Evolutionary conservation across 1,140 invertebrate genomes (phyloP).

Genomic region (Scaptomyza hsui): DNA sequence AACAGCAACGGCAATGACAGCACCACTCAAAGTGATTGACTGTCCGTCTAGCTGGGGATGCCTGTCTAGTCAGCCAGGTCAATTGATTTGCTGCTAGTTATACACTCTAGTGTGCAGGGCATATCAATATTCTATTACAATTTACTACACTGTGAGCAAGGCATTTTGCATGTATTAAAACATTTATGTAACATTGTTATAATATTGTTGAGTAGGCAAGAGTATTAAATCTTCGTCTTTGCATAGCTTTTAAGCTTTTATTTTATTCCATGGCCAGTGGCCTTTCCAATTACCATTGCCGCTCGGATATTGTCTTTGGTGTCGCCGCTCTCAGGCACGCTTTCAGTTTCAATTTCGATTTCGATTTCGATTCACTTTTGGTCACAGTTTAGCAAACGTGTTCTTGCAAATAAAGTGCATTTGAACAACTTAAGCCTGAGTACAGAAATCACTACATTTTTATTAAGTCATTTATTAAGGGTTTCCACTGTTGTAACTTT

Average conservation of each 20-base stretch:
- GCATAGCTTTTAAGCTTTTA: neutral
- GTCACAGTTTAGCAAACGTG: slow-evolving; percentile 59
- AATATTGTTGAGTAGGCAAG: neutral
- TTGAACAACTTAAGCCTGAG: neutral
- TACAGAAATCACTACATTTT: neutral
- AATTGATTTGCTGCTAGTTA: slow-evolving; percentile 55
- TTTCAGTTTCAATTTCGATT: slow-evolving; percentile 24
- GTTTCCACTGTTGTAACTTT: no score
- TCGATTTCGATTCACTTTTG: slow-evolving; percentile 69
- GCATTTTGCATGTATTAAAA: no score
- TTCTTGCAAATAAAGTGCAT: neutral
- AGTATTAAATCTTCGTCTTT: neutral
- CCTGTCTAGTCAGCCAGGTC: slow-evolving; percentile 32
- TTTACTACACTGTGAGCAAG: neutral
- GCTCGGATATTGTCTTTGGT: neutral
- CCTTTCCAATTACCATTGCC: slow-evolving; percentile 3
- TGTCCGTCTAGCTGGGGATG: slow-evolving; percentile 24
- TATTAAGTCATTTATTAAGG: neutral
- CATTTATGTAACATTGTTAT: no score
- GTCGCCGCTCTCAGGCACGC: neutral
- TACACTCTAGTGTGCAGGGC: neutral
- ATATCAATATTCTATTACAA: neutral
- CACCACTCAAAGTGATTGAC: slow-evolving; percentile 75
- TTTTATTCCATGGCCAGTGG: slow-evolving; percentile 6
- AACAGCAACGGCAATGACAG: slow-evolving; percentile 21